Conservation (phyloP, 2,888 invertebrate genomes). For the Noctua janthe region DNA sequence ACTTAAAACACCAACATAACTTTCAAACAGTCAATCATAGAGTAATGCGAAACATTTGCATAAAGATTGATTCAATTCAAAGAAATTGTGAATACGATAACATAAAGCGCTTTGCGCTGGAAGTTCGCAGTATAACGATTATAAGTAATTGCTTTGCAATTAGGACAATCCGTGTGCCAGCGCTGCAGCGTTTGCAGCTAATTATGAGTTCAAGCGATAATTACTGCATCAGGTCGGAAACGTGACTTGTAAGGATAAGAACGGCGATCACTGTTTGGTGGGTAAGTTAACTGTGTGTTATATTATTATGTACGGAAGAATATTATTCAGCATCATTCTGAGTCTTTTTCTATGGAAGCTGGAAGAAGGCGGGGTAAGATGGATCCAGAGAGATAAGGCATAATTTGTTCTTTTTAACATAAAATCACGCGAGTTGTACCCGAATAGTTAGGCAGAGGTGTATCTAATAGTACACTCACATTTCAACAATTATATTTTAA, state of each 20-base stretch:
- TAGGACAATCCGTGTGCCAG: conserved; percentile 77
- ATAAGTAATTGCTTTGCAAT: conserved; percentile 82
- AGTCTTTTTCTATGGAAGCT: no score
- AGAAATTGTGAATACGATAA: conserved; percentile 27
- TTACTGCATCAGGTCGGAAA: conserved; percentile 78
- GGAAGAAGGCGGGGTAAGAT: no score
- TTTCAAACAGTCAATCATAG: conserved; percentile 24
- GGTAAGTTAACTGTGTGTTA: neutral
- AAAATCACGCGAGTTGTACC: no score
- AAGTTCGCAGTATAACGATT: conserved; percentile 75
- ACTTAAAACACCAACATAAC: neutral
- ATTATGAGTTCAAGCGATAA: conserved; percentile 85
- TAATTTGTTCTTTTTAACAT: no score
- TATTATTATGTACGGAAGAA: neutral
- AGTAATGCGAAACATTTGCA: conserved; percentile 32
- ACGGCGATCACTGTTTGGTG: conserved; percentile 45
- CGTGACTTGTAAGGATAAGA: conserved; percentile 70
- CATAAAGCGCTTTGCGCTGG: conserved; percentile 76
- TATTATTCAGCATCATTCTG: neutral
- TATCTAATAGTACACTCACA: no score
- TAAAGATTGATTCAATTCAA: conserved; percentile 43
- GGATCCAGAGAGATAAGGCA: no score
- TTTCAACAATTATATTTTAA: no score
- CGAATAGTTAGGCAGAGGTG: no score
- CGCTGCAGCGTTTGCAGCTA: conserved; percentile 81